Conservation (phyloP, 2,113 vertebrate genomes). For the Etheostoma spectabile region DNA sequence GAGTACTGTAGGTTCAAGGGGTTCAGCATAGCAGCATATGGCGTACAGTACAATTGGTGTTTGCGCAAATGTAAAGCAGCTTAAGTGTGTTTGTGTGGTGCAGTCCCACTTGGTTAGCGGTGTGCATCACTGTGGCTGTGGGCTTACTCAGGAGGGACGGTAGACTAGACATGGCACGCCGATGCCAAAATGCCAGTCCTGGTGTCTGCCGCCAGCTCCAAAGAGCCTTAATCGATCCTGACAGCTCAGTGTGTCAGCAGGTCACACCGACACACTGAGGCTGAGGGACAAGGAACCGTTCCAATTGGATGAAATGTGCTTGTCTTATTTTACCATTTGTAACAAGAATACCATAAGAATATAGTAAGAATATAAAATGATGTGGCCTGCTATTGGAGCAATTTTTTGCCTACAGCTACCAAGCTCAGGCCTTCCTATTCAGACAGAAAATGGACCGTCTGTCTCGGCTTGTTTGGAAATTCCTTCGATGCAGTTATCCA, state of each 20-base stretch:
- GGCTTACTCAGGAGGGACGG: constrained; percentile 31
- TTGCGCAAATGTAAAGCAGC: constrained; percentile 1
- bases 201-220: constrained; percentile 49
- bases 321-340: background rate
- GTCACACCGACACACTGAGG: constrained; percentile 36
- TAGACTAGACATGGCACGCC: constrained; percentile 45
- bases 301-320: background rate
- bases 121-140: constrained; percentile 37
- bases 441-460: background rate
- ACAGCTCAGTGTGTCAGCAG: constrained; percentile 73
- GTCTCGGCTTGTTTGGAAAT: constrained; percentile 2
- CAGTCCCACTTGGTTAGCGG: constrained; percentile 8
- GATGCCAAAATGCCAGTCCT: constrained; percentile 49
- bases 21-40: constrained; percentile 8
- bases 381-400: background rate
- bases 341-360: background rate
- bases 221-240: constrained; percentile 63
- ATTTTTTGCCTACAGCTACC: background rate
- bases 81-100: constrained; percentile 19
- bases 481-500: constrained; percentile 1
- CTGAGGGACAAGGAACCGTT: constrained; percentile 29
- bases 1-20: constrained; percentile 24
- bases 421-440: background rate
- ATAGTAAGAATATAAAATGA: background rate
- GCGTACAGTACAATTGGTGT: background rate